phyloP scores from a whole-genome alignment of 2,888 invertebrate species.

The Eupeodes luniger region DNA sequence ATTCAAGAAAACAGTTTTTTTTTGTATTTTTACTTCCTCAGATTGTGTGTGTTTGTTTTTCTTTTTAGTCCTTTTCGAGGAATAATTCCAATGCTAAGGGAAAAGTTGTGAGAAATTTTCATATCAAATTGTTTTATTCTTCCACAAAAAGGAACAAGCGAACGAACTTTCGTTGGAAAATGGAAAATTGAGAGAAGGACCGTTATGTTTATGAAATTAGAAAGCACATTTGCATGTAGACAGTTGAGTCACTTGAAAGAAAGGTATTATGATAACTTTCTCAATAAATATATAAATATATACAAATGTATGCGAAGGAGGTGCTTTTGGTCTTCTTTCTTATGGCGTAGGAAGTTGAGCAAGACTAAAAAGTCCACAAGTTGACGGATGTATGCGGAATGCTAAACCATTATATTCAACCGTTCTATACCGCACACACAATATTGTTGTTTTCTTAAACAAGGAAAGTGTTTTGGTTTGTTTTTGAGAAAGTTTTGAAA shows the following conservation, averaged over 20 bases:
- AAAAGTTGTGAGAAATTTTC: constrained; percentile 48
- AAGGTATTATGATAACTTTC: constrained; percentile 46
- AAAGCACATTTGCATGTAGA: constrained; percentile 69
- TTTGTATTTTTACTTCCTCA: background rate
- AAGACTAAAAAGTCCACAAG: constrained; percentile 20
- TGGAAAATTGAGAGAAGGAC: constrained; percentile 14
- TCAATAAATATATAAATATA: constrained; percentile 18
- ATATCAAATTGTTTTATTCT: constrained; percentile 60
- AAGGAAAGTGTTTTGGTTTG: constrained; percentile 37
- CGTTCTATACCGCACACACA: background rate
- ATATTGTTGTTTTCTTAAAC: constrained; percentile 20
- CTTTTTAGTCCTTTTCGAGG: background rate
- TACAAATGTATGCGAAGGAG: background rate
- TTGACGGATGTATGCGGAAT: constrained; percentile 33
- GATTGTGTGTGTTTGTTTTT: background rate
- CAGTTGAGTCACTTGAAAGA: constrained; percentile 35
- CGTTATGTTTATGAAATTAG: constrained; percentile 70
- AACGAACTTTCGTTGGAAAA: background rate
- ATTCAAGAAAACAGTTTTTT: constrained; percentile 43
- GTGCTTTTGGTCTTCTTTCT: constrained; percentile 10
- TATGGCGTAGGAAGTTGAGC: background rate
- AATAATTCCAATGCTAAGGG: background rate
- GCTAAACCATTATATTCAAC: background rate
- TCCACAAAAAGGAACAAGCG: background rate
- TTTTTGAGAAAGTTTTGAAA: constrained; percentile 32